Percentiles rank a stretch among this genome's conserved stretches.
These are phyloP conservation scores for Bimastos eiseni DNA, from an alignment of 2,888 invertebrate genomes.

Conservation along the genomic window DNA sequence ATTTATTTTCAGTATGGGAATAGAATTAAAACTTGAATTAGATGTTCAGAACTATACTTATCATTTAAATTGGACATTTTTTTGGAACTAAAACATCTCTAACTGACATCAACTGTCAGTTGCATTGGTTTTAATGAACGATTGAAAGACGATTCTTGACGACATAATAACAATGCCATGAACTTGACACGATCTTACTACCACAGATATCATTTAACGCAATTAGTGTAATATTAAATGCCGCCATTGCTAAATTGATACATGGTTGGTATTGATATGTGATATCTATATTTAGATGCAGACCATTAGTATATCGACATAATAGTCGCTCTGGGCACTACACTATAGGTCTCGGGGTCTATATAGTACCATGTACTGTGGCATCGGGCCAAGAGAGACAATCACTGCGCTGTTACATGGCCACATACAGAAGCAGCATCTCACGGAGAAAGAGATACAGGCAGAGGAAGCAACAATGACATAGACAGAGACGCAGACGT, in stretches of 20 bases:
- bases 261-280: neutral
- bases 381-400: neutral
- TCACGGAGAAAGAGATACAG: neutral
- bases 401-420: neutral
- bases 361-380: neutral
- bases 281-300: neutral
- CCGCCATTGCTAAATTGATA: neutral
- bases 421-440: neutral
- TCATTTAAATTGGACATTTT: too few species aligned
- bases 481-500: neutral
- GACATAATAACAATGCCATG: neutral
- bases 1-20: too few species aligned
- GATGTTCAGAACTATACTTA: too few species aligned
- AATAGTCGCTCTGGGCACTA: neutral
- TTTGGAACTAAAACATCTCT: too few species aligned
- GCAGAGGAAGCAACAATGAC: neutral
- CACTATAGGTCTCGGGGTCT: neutral
- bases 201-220: neutral
- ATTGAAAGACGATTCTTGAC: neutral
- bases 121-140: neutral
- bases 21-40: too few species aligned
- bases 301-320: neutral
- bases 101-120: neutral
- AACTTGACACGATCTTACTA: neutral
- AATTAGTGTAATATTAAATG: neutral